Conservation (phyloP, 2,888 invertebrate genomes). For the Eupithecia inturbata region DNA sequence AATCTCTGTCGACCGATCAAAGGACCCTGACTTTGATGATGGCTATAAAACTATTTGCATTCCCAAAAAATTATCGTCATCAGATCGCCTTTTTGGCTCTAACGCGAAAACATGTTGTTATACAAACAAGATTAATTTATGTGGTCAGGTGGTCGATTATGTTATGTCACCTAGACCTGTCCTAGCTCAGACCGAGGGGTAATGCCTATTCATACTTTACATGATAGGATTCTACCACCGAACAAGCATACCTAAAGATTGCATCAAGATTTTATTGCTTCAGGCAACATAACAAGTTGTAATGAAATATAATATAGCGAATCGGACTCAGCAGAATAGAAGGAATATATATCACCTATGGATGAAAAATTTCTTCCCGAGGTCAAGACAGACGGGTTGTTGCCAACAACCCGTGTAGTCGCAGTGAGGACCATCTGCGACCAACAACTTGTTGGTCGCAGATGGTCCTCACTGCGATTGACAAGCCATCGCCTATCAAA, state of each 20-base stretch:
- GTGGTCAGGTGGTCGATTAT: slow-evolving; percentile 30
- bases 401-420: no score
- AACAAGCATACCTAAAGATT: not conserved
- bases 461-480: no score
- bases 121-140: slow-evolving; percentile 35
- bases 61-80: slow-evolving; percentile 16
- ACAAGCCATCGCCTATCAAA: not conserved
- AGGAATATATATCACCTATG: not conserved
- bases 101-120: slow-evolving; percentile 41
- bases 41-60: slow-evolving; percentile 21
- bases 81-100: slow-evolving; percentile 33
- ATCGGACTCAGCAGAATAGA: not conserved
- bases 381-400: no score
- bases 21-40: slow-evolving; percentile 1
- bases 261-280: not conserved
- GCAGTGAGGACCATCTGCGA: no score
- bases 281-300: not conserved
- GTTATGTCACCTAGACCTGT: slow-evolving; percentile 26
- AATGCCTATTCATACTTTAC: not conserved
- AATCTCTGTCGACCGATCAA: not conserved
- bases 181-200: slow-evolving; percentile 29
- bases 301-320: not conserved
- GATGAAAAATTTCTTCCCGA: not conserved
- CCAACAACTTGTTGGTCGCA: no score
- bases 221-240: not conserved